Base-by-base conservation (phyloP, 2,888 invertebrate genomes). In the Patella ulyssiponensis region DNA sequence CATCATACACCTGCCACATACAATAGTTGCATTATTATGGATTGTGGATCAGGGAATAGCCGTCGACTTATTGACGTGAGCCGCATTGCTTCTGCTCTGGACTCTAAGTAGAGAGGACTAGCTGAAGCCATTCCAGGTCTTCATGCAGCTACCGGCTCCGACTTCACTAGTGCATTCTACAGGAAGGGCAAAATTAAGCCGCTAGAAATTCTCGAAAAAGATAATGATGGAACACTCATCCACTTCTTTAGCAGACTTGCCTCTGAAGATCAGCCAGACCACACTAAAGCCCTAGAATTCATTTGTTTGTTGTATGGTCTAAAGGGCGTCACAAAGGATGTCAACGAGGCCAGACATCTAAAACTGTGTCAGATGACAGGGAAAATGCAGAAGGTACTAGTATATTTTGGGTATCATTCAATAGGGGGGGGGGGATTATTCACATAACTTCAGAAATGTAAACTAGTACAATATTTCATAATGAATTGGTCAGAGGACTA, bases 101-200 rank as follows among this genome's bases (percentile, higher is more conserved):
- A 76, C n/a, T 1, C 53, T 12, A 72, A 71, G 54, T 72, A 76
- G 70, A 53, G 17, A 15, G 76, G 70, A 12, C 53, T 76, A 17
- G 71, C 72, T n/a, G 15, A n/a, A 17, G 71, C 72, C 12, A 51
- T 76, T 51, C 71, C 64, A 71, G 76, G 54, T n/a, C 33, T 76
- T n/a, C 71, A 76, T 72, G 76, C 76, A 23, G 58, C 72, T 71
- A 76, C 76, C 1, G 71, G 71, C 72, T 72, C 20, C 0, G 76
- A 76, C 54, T 76, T 71, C 17, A 76, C 76, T 27, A 53, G 71
- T 23, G 51, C 76, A 33, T 76, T 76, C 76, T 71, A 76, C 44
- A 17, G 76, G 17, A 76, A 76, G 71, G 76, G 76, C 27, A 71
- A 76, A 53, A 44, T 71, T 11, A 76, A 71, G 23, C 76, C 54